Conservation (phyloP, 2,888 invertebrate genomes). For the Andrena hattorfiana region DNA sequence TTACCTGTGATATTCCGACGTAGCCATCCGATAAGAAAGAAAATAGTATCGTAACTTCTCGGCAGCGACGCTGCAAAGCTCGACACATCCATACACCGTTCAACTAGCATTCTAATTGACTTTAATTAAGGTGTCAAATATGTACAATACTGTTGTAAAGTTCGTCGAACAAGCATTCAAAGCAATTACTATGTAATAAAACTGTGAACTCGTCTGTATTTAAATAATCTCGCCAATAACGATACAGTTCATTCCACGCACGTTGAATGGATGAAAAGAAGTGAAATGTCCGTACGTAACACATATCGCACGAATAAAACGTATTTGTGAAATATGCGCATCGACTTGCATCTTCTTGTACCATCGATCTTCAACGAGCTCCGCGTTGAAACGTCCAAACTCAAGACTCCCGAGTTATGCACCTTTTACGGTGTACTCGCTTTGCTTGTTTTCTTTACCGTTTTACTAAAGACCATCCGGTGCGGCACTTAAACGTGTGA, state of each 20-base stretch:
- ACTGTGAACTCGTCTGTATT: conserved; percentile 26
- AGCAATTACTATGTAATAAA: conserved; percentile 24
- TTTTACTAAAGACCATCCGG: conserved; percentile 44
- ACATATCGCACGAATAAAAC: conserved; percentile 56
- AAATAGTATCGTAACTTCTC: conserved; percentile 24
- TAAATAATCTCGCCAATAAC: conserved; percentile 12
- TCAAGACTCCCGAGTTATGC: background rate
- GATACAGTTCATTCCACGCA: conserved; percentile 38
- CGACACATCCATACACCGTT: background rate
- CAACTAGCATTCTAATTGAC: conserved; percentile 15
- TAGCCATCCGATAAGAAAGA: conserved; percentile 23
- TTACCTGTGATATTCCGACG: conserved; percentile 88
- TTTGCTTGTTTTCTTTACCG: conserved; percentile 11
- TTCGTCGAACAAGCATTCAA: conserved; percentile 11
- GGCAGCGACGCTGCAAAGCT: background rate
- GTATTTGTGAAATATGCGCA: background rate
- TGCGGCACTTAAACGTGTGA: conserved; percentile 33
- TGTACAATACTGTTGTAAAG: conserved; percentile 42
- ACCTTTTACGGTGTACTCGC: conserved; percentile 1
- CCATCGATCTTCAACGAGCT: background rate
- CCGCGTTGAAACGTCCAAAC: background rate
- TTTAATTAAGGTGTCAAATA: conserved; percentile 25
- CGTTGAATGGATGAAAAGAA: conserved; percentile 5
- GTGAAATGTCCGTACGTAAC: conserved; percentile 46
- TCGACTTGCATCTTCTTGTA: background rate